Evolutionary conservation across 2,888 invertebrate genomes (phyloP).

Genomic region (Alentia gelatinosa): DNA sequence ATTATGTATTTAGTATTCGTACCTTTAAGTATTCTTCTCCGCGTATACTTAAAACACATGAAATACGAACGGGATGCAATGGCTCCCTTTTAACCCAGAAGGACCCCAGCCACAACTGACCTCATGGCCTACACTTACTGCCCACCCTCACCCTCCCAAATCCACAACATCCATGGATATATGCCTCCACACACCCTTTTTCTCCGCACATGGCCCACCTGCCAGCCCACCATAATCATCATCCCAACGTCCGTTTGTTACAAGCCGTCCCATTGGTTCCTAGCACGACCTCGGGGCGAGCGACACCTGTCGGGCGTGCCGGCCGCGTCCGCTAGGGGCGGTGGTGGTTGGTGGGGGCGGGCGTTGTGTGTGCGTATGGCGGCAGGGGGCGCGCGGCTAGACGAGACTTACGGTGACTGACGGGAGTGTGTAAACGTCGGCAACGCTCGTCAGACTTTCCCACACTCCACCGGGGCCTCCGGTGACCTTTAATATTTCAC

Average conservation of each 20-base stretch:
- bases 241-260: background rate
- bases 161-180: background rate
- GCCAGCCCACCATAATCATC: background rate
- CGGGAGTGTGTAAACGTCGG: background rate
- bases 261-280: background rate
- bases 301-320: background rate
- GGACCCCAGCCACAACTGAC: too few species aligned
- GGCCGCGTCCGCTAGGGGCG: background rate
- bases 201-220: background rate
- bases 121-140: background rate
- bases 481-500: conserved; percentile 9
- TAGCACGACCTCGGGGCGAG: background rate
- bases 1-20: too few species aligned
- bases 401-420: background rate
- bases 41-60: too few species aligned
- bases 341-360: too few species aligned
- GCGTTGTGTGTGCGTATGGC: background rate
- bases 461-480: background rate
- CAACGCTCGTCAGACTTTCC: background rate
- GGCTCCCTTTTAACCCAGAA: too few species aligned
- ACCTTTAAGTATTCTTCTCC: too few species aligned
- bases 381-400: background rate
- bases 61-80: too few species aligned
- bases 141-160: background rate
- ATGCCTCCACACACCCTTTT: background rate